Evolutionary conservation across 2,113 vertebrate genomes (phyloP).

Genomic region (Grammomys surdaster): DNA sequence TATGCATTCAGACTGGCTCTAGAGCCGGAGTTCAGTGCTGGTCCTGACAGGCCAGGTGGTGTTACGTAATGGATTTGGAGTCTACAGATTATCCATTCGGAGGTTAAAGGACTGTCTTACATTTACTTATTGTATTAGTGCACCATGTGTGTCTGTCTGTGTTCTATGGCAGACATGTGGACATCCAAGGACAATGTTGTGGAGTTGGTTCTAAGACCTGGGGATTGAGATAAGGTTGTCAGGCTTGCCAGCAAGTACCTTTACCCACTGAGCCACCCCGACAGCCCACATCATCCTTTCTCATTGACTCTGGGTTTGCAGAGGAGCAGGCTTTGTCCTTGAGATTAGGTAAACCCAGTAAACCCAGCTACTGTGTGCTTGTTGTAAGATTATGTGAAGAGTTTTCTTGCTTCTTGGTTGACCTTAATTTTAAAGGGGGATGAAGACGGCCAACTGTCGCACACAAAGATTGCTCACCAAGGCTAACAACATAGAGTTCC

Average conservation of each 20-base stretch:
- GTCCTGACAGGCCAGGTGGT: background rate
- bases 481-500: background rate
- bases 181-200: background rate
- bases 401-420: background rate
- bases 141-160: background rate
- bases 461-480: background rate
- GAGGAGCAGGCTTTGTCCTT: background rate
- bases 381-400: too few species aligned
- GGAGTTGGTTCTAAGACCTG: background rate
- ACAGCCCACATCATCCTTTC: background rate
- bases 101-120: background rate
- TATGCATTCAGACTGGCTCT: background rate
- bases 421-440: background rate
- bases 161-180: too few species aligned
- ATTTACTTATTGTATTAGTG: background rate
- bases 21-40: background rate
- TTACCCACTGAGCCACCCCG: background rate
- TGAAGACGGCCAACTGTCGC: background rate
- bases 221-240: background rate
- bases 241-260: background rate
- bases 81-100: background rate
- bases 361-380: background rate
- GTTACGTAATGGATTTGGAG: too few species aligned
- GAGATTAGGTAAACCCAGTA: background rate
- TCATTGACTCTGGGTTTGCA: background rate